Evolutionary conservation across 2,888 invertebrate genomes (phyloP).

Genomic region (Eulithis prunata): DNA sequence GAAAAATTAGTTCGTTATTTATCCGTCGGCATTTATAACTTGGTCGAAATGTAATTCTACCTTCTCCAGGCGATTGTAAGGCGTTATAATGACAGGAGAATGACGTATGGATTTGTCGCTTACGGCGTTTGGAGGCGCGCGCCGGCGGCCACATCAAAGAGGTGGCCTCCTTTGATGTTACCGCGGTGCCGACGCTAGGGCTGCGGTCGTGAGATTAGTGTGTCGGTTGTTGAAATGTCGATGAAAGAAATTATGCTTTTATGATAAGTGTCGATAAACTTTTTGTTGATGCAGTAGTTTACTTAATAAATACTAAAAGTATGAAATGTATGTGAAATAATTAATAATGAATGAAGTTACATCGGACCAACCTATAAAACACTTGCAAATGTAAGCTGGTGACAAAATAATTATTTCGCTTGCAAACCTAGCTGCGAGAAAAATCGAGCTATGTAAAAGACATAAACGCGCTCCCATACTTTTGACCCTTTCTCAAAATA

Average conservation of each 20-base stretch:
- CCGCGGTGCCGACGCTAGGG: conserved; percentile 76
- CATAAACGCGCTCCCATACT: conserved; percentile 22
- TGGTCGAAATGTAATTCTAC: conserved; percentile 66
- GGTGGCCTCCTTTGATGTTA: conserved; percentile 83
- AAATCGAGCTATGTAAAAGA: conserved; percentile 14
- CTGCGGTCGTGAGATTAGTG: conserved; percentile 46
- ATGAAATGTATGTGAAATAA: not conserved
- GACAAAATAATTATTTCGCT: not conserved
- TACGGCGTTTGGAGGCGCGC: conserved; percentile 83
- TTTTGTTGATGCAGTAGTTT: not conserved
- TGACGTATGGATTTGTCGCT: conserved; percentile 85
- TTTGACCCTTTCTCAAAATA: conserved; percentile 1
- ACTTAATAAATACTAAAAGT: not conserved
- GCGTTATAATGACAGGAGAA: conserved; percentile 84
- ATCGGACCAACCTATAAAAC: not conserved
- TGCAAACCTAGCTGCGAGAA: not conserved
- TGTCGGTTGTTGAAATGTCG: conserved; percentile 51
- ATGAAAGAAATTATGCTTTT: conserved; percentile 37
- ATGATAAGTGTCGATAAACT: conserved; percentile 23
- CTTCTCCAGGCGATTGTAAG: conserved; percentile 80
- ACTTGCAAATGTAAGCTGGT: not conserved
- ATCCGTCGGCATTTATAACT: conserved; percentile 28
- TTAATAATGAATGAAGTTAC: not conserved
- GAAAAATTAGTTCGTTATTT: conserved; percentile 26
- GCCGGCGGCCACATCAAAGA: conserved; percentile 84